Base-by-base conservation (phyloP, 1,140 invertebrate genomes). In the Pogonus chalceus region DNA sequence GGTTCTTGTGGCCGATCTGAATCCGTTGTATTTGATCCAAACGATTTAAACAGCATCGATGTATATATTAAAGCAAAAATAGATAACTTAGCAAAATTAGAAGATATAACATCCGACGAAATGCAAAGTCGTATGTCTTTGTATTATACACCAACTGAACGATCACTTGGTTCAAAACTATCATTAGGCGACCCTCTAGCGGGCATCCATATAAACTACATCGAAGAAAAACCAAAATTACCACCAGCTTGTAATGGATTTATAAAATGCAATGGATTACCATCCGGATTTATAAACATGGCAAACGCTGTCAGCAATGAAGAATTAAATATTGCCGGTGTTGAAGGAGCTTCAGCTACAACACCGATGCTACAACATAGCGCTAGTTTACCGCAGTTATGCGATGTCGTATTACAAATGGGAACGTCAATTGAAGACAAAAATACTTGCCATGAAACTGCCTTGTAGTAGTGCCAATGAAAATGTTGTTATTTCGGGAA, bases 1-100 rank as follows among this genome's bases (percentile, higher is more conserved):
- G 90, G 91, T 9, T 87, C 86, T 0, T 92, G 89, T 69, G 83
- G 87, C 0, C 73, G 84, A 14, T 84, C 84, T 52, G 89, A 92
- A 62, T 89, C 87, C 1, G 76, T 80, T 53, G 76, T 82, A 1
- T 82, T 86, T 63, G 86, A 90, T 58, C 77, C 80, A 1, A 76
- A 79, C 51, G 77, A 79, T 24, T 64, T 79, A 1, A 75, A 77
- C 21, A 73, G 77, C 50, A 75, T 80, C 20, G 79, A 81, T 55
- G 76, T 79, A 63, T 83, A 83, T 58, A 76, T 84, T 50, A 84
- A 83, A 67, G 71, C 75, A 20, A 52, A 72, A 23, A 70, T 69
- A 4, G 68, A 67, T 47, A 10, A 35, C 23, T 43, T 52, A 23
- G 51, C 52, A 31, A 31, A 49, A 18, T 57, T 67, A 21, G 59